Evolutionary conservation across 1,140 invertebrate genomes (phyloP), one percentile per base, ranked within the genome.

Genomic region (Listronotus oregonensis): DNA sequence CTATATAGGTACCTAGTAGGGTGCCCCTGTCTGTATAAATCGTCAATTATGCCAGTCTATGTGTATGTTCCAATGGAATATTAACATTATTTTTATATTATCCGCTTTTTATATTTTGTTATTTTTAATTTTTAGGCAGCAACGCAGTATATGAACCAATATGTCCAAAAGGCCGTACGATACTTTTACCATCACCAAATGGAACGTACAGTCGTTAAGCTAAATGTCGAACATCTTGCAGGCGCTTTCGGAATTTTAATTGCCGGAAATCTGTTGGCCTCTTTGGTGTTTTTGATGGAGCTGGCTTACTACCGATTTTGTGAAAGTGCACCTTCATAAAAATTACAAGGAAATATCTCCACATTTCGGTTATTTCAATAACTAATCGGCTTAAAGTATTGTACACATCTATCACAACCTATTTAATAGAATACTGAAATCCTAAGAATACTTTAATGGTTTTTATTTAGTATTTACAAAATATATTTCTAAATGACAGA

Each of bases 221-320:
- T 74, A 31, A 69, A 69, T 51, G 64, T 63, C 63, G 17, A 59
- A 9, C 73, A 74, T 39, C 69, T 74, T n/a, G 42, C 67, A 61
- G 73, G 73, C 40, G 66, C 67, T 42, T 74, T 74, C 44, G 71
- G 54, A 31, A 46, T 71, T 44, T 60, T 74, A 55, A 17, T 47
- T 27, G 15, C 70, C 18, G 73, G 73, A 43, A 56, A 56, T 37
- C 42, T 62, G 1, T 47, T 68, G 12, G 58, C 60, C 21, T 39
- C 42, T 11, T 10, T 68, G 11, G 10, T 54, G 11, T 62, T 64
- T 65, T 0, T 69, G 10, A 42, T 64, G 6, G 69, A 70, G 44
- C 32, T 64, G 0, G 17, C 12, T 14, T 51, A 65, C 42, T 49
- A 32, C 14, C 47, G 40, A 32, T 57, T 37, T 37, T 37, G 3